Conservation (phyloP, 2,797 vertebrate species). For the Hephaestus fuliginosus region DNA sequence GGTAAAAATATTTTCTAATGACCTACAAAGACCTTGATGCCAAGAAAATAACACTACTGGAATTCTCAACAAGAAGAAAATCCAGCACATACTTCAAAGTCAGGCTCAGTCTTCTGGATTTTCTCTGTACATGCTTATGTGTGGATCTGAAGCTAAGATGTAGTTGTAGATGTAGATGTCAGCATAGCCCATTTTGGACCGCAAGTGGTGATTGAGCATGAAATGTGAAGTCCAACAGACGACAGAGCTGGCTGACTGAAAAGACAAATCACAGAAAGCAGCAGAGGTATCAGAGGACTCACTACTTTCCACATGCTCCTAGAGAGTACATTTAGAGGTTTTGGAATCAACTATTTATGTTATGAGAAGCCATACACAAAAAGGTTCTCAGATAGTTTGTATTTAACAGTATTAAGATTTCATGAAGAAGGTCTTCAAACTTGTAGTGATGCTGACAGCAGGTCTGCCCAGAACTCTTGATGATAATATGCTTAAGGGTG, state of each 20-base stretch:
- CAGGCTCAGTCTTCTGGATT: neutral
- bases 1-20: neutral
- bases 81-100: neutral
- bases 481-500: slow-evolving; percentile 33
- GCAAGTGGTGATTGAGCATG: neutral
- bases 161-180: too few species aligned
- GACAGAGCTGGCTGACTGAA: neutral
- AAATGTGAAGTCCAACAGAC: slow-evolving; percentile 16
- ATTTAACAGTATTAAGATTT: neutral
- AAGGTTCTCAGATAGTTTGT: slow-evolving; percentile 30
- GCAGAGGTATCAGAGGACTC: neutral
- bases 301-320: neutral
- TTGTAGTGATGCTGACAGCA: slow-evolving; percentile 22
- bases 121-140: slow-evolving; percentile 14
- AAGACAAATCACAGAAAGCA: neutral
- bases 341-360: slow-evolving; percentile 14
- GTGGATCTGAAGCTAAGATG: neutral
- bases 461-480: slow-evolving; percentile 29
- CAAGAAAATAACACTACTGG: neutral
- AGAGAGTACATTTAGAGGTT: neutral
- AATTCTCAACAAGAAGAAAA: neutral
- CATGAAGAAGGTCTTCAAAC: slow-evolving; percentile 19
- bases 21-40: too few species aligned
- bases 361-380: slow-evolving; percentile 16
- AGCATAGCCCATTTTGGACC: neutral